Evolutionary conservation across 2,888 invertebrate genomes (phyloP).

Genomic region (Drosophila quinaria): DNA sequence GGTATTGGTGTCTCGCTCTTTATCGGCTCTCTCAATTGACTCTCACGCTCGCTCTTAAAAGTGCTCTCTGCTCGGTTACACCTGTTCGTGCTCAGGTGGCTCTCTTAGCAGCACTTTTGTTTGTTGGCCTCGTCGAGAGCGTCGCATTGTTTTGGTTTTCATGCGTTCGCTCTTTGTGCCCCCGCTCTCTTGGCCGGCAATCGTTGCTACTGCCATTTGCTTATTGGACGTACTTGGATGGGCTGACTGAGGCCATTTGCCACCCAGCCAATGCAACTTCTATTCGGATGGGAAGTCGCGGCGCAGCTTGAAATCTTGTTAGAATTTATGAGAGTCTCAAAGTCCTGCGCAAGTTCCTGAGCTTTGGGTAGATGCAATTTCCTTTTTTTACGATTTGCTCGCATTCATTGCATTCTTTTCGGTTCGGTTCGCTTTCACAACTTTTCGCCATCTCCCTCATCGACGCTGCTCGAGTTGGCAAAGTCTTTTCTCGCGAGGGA

Average conservation of each 20-base stretch:
- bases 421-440: conserved; percentile 64
- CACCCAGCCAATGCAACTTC: conserved; percentile 41
- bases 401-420: conserved; percentile 68
- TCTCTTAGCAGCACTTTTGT: conserved; percentile 42
- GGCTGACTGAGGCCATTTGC: conserved; percentile 10
- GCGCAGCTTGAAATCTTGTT: conserved; percentile 81
- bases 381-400: conserved; percentile 75
- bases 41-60: conserved; percentile 28
- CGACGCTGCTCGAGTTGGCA: neutral
- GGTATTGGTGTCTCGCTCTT: conserved; percentile 67
- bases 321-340: conserved; percentile 81
- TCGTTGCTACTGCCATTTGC: conserved; percentile 63
- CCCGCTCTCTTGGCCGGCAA: neutral
- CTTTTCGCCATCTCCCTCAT: conserved; percentile 34
- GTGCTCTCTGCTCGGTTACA: conserved; percentile 29
- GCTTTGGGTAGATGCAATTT: conserved; percentile 80
- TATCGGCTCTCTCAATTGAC: conserved; percentile 9
- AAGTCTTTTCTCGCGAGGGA: conserved; percentile 9
- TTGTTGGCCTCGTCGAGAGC: conserved; percentile 27
- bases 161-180: conserved; percentile 32
- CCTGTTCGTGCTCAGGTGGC: conserved; percentile 40
- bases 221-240: conserved; percentile 61
- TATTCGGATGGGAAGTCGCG: conserved; percentile 35
- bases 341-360: conserved; percentile 79
- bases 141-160: conserved; percentile 52